These are phyloP conservation scores for Leucopternis melanops DNA, from an alignment of 2,113 vertebrate genomes.

Conservation along the genomic window DNA sequence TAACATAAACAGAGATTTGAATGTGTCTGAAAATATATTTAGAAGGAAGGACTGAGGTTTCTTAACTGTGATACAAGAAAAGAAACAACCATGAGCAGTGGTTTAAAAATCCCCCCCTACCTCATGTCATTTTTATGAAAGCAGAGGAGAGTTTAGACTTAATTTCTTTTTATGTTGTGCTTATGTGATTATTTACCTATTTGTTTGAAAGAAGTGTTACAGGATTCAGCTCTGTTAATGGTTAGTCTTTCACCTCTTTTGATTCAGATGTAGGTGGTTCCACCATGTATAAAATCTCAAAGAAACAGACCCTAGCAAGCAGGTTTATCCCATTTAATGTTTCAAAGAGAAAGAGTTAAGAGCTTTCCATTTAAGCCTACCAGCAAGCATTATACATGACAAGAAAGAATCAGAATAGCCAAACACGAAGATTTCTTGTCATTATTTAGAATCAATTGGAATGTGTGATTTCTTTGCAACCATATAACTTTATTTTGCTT, in stretches of 20 bases:
- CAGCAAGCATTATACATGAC: not conserved
- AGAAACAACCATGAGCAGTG: not conserved
- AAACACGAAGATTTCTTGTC: not conserved
- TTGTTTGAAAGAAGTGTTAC: not conserved
- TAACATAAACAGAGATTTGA: not conserved
- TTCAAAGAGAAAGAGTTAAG: not conserved
- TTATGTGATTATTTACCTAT: not conserved
- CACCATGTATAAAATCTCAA: not conserved
- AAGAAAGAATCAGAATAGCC: not conserved
- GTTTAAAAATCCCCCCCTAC: not conserved
- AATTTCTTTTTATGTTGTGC: not conserved
- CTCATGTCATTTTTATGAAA: not conserved
- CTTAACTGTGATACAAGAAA: not conserved
- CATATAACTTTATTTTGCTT: not conserved
- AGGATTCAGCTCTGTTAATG: not conserved
- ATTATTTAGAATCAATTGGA: not conserved
- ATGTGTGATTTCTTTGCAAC: not conserved
- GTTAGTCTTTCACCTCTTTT: not conserved
- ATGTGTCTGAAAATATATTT: not conserved
- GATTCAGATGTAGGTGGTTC: not conserved
- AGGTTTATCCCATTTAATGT: not conserved
- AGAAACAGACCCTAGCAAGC: not conserved
- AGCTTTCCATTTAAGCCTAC: not conserved
- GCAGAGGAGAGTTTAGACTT: not conserved
- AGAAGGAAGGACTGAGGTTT: not conserved